Conservation (phyloP, 2,113 vertebrate species). For the Procavia capensis region DNA sequence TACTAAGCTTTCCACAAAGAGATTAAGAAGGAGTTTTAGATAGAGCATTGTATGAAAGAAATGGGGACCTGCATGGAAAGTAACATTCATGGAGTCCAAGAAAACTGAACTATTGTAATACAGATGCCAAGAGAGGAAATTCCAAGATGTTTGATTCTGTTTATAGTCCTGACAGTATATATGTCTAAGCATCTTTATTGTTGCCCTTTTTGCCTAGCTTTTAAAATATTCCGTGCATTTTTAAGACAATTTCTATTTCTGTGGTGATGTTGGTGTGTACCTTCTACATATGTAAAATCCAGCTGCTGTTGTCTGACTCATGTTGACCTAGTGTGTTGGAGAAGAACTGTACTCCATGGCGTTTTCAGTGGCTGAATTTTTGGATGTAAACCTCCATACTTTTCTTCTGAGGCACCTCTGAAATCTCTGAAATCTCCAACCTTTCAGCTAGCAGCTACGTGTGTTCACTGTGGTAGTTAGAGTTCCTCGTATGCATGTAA, state of each 20-base stretch:
- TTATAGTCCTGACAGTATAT: not conserved
- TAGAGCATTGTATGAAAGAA: not conserved
- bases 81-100: not conserved
- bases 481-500: not conserved
- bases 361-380: too few species aligned
- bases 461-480: too few species aligned
- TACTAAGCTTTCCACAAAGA: not conserved
- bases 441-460: too few species aligned
- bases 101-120: not conserved
- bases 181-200: not conserved
- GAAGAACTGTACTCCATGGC: too few species aligned
- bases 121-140: not conserved
- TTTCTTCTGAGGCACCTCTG: too few species aligned
- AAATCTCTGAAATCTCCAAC: too few species aligned
- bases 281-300: not conserved
- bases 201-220: not conserved
- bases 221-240: not conserved
- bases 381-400: too few species aligned
- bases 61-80: not conserved
- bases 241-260: not conserved
- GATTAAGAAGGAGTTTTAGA: not conserved
- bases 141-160: not conserved
- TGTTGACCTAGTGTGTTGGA: too few species aligned
- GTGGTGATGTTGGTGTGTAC: not conserved
- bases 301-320: too few species aligned